phyloP scores from a whole-genome alignment of 2,888 invertebrate genomes.

The Stegophylla sp. region DNA sequence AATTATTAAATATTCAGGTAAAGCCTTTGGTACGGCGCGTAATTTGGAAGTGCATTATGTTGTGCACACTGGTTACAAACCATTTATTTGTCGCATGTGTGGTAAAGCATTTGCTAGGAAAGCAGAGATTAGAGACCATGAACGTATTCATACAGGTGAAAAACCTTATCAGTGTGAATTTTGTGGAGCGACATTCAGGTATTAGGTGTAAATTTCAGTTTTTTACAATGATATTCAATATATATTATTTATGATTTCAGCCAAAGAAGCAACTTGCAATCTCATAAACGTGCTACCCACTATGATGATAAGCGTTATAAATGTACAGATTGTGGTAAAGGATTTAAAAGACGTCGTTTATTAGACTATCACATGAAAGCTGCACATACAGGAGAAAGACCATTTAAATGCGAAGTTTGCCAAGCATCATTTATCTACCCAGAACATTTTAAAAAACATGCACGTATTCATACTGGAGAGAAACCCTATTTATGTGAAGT shows the following conservation, averaged over 20 bases:
- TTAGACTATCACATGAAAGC: constrained; percentile 83
- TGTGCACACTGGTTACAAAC: constrained; percentile 78
- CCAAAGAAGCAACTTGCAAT: constrained; percentile 81
- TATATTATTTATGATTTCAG: constrained; percentile 64
- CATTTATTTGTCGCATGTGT: constrained; percentile 75
- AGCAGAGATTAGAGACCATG: constrained; percentile 81
- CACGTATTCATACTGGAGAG: constrained; percentile 78
- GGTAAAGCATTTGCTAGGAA: constrained; percentile 78
- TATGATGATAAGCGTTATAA: constrained; percentile 77
- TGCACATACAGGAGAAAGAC: constrained; percentile 80
- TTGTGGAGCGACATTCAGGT: constrained; percentile 77
- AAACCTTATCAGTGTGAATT: constrained; percentile 80
- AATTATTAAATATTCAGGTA: constrained; percentile 69
- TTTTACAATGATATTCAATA: background rate
- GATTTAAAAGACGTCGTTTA: constrained; percentile 76
- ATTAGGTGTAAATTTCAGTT: constrained; percentile 19
- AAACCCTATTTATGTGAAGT: constrained; percentile 79
- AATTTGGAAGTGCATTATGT: constrained; percentile 80
- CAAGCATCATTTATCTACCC: constrained; percentile 82
- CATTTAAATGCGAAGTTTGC: constrained; percentile 76
- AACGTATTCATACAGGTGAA: constrained; percentile 81
- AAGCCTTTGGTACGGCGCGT: constrained; percentile 79
- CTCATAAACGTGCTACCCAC: constrained; percentile 81
- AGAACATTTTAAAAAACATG: constrained; percentile 82
- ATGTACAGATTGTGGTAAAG: constrained; percentile 76